Evolutionary conservation across 1,140 invertebrate species (phyloP), one percentile per base, ranked within the genome.

Genomic region (Lasaia peninsularis): DNA sequence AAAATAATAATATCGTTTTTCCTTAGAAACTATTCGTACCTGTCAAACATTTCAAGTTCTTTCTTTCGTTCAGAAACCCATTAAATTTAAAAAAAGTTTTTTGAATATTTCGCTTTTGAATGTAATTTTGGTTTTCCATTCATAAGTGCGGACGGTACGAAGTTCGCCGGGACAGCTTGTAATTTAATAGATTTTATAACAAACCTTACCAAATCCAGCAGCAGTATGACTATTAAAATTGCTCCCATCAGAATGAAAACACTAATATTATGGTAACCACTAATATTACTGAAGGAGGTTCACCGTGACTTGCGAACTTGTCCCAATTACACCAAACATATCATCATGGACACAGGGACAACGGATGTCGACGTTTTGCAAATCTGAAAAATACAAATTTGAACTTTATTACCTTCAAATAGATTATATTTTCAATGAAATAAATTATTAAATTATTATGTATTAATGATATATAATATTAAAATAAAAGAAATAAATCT

Each of bases 401-500:
- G 35, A 50, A 56, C 57, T 37, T 34, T 74, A 61, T 52, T 2
- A 10, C 33, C 0, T 35, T 5, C 16, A n/a, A 0, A 32, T 65
- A 71, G 53, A 37, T 21, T 7, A 14, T 5, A 60, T 20, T 44
- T 44, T 44, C 9, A 20, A 20, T 11, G 9, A 0, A 59, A 11
- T 21, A n/a, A 3, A 44, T 14, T 28, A 32, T 53, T 10, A 18
- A 52, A 54, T 24, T 55, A 33, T 48, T 5, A 9, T 1, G 1
- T 28, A 44, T 24, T 62, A 63, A 63, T 65, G 56, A 52, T 50
- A 60, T 56, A 54, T 24, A 56, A 66, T 73, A 50, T 51, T 52
- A 48, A 48, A 37, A 48, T 57, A 52, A 54, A 68, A 69, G 67
- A 66, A 68, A 62, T 63, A 48, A 50, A 60, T 52, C 37, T 64